These are phyloP conservation scores for Nebria brevicollis DNA, from an alignment of 2,888 invertebrate species.

Conservation along the genomic window DNA sequence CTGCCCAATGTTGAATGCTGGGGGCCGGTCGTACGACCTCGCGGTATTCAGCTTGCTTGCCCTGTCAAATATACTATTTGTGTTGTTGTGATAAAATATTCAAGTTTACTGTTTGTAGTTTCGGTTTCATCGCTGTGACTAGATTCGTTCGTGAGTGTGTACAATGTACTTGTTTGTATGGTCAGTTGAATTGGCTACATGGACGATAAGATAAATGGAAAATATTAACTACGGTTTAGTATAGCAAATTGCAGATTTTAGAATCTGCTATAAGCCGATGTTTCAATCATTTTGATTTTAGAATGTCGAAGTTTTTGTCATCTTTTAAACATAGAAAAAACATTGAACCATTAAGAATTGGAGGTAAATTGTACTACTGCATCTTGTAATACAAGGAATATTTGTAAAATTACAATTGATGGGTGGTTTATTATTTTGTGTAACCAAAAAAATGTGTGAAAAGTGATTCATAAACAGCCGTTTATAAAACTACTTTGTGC, in stretches of 20 bases:
- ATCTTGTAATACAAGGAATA: no score
- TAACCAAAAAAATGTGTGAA: not conserved
- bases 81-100: not conserved
- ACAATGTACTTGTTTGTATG: not conserved
- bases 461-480: constrained; percentile 18
- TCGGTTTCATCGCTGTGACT: not conserved
- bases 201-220: no score
- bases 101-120: not conserved
- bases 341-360: no score
- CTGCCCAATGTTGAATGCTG: constrained; percentile 45
- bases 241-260: no score
- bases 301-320: no score
- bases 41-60: not conserved
- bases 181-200: not conserved
- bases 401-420: no score
- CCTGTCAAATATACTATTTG: not conserved
- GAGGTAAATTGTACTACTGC: no score
- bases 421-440: not conserved
- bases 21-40: constrained; percentile 47
- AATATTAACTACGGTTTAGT: no score
- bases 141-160: not conserved
- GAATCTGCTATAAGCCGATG: no score
- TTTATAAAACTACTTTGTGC: constrained; percentile 34
- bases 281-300: no score
- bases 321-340: no score